Base-by-base conservation (phyloP, 2,113 vertebrate species). In the Oryzias curvinotus region DNA sequence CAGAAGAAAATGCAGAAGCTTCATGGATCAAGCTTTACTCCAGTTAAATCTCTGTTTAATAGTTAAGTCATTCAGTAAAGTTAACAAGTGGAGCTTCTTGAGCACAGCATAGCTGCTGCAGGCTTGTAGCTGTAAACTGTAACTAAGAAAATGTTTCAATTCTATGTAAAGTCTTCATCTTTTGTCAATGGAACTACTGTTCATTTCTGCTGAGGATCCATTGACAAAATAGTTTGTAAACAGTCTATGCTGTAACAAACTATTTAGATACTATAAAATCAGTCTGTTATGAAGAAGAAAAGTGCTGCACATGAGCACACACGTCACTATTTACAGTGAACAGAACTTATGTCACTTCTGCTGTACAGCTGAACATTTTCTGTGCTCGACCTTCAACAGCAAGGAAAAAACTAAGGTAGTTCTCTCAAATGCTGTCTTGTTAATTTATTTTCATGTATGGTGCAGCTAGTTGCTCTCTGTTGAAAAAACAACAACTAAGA, bases 1-100 rank as follows among this genome's bases (percentile, higher is more conserved):
- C 59, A 52, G 57, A 19, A 10, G 15, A 48, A 62, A 67, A 70
- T 87, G 83, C 85, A 89, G 84, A 81, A 89, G 83, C 72, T 83
- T 45, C 61, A 71, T 55, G 56, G 52, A 83, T 66, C 43, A 75
- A 80, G 26, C 78, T 75, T 42, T 41, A 78, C 65, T 68, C 41
- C 0, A 6, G 62, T 47, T 51, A 65, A n/a, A 58, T 43, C 62
- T 23, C 46, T 56, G 68, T 47, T 57, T 66, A 66, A 75, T 81
- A 56, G 75, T 59, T 45, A 45, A 68, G 73, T 72, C 57, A 66
- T 21, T 50, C 14, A 21, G 54, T 45, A 25, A 30, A 25, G 57
- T 78, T 71, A 81, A 66, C 63, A 60, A 80, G 44, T 59, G 75
- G 65, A 81, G 57, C 57, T 71, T 75, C 62, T 60, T 41, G 50